These are phyloP conservation scores for Dendrolimus kikuchii DNA, from an alignment of 1,140 invertebrate species.

Conservation along the genomic window DNA sequence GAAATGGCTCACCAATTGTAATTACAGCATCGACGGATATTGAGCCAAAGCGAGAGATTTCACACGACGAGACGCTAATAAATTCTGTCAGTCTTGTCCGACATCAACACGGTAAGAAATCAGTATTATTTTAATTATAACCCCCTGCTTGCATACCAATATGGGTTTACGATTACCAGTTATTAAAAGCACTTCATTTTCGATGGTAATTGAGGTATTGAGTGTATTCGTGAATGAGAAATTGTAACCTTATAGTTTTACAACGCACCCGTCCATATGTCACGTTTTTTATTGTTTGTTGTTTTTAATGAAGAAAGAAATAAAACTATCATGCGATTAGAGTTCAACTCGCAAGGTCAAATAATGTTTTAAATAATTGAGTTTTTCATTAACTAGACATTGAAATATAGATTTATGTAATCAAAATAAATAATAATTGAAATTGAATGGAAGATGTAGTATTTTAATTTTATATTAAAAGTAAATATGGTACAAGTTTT, in stretches of 20 bases:
- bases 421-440: too few relatives aligned
- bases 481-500: too few relatives aligned
- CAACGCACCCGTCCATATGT: conserved; percentile 4
- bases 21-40: conserved; percentile 47
- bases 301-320: background rate
- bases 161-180: background rate
- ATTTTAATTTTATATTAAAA: too few relatives aligned
- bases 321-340: too few relatives aligned
- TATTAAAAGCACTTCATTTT: conserved; percentile 17
- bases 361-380: too few relatives aligned
- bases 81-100: conserved; percentile 54
- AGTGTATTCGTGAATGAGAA: conserved; percentile 4
- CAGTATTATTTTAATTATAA: conserved; percentile 29
- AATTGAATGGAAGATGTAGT: too few relatives aligned
- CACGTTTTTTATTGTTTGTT: conserved; percentile 1
- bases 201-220: conserved; percentile 16
- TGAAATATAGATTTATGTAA: too few relatives aligned
- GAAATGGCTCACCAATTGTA: conserved; percentile 36
- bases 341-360: too few relatives aligned
- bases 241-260: conserved; percentile 2
- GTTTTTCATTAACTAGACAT: too few relatives aligned
- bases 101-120: conserved; percentile 24
- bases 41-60: conserved; percentile 29
- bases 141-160: conserved; percentile 5
- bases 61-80: conserved; percentile 47